Percentiles rank a stretch among this genome's conserved stretches.
Conservation (phyloP, 2,888 invertebrate genomes). For the Ichneumon xanthorius region DNA sequence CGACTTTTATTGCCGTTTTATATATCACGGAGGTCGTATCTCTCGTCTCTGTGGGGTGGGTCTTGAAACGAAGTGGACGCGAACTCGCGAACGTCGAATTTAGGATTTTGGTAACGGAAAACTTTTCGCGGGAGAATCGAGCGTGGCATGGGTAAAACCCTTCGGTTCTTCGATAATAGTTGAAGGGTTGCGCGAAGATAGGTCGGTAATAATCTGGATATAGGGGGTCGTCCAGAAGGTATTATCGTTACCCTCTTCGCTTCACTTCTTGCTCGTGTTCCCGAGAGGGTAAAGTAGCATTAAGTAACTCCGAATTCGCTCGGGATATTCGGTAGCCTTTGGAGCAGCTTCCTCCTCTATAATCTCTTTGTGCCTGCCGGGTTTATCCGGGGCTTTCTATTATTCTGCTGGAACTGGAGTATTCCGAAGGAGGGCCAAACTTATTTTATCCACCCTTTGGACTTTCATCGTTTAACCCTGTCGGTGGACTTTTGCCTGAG, state of each 20-base stretch:
- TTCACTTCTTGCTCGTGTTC: slow-evolving; percentile 25
- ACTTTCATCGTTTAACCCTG: slow-evolving; percentile 48
- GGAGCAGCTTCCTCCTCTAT: slow-evolving; percentile 31
- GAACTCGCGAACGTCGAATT: slow-evolving; percentile 10
- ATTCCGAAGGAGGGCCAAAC: slow-evolving; percentile 42
- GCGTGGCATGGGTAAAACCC: slow-evolving; percentile 28
- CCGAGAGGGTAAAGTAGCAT: slow-evolving; percentile 48
- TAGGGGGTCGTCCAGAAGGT: slow-evolving; percentile 28
- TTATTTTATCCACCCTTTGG: slow-evolving; percentile 46
- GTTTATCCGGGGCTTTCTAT: slow-evolving; percentile 19
- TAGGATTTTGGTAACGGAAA: slow-evolving; percentile 39
- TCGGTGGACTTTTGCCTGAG: slow-evolving; percentile 28
- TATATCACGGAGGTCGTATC: slow-evolving; percentile 40
- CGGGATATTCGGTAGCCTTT: slow-evolving; percentile 30
- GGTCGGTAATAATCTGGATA: slow-evolving; percentile 10
- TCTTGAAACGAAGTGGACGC: slow-evolving; percentile 18
- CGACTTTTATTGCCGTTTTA: slow-evolving; percentile 46
- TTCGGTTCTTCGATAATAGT: slow-evolving; percentile 46
- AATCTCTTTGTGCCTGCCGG: slow-evolving; percentile 38
- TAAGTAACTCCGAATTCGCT: slow-evolving; percentile 55
- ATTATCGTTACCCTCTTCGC: slow-evolving; percentile 41
- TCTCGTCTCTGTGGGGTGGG: neutral
- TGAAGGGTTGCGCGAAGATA: slow-evolving; percentile 44
- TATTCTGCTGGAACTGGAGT: slow-evolving; percentile 29
- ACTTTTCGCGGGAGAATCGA: slow-evolving; percentile 37